Evolutionary conservation across 2,888 invertebrate genomes (phyloP), one percentile per base, ranked within the genome.

Genomic region (Parnassius mnemosyne): DNA sequence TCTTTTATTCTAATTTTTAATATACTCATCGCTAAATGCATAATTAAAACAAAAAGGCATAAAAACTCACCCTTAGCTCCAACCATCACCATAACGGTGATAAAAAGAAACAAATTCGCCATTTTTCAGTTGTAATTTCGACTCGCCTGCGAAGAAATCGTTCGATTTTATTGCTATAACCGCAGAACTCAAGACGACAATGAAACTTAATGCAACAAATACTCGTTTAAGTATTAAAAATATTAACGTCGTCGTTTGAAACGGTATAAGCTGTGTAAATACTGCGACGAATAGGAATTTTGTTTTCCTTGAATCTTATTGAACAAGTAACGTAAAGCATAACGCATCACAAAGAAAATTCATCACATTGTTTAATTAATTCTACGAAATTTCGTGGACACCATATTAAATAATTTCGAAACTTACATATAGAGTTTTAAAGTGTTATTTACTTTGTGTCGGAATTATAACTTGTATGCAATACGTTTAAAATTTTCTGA

Each of bases 211-310:
- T 69, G 66, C 66, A 73, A 68, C 66, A 71, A 74, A 68, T 72
- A 66, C 71, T 75, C 74, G 75, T 80, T 84, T 87, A 89, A 77
- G 76, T 84, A 84, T 78, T 72, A 71, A 72, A 72, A 75, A 76
- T 70, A 63, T 7, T 34, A 34, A 34, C 61, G 60, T 69, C 82
- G 77, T 83, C 83, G 74, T 81, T 79, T 72, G 63, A 64, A 64
- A 61, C 54, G 60, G 62, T 66, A 60, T 76, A 78, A 83, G 78
- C 84, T 89, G 89, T 78, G 66, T 69, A 87, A 87, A 89, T 71
- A 86, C 62, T 78, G 76, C 73, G 74, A 75, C 85, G 71, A 85
- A 83, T 81, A 69, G 46, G 65, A 66, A 59, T 70, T 70, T 71
- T 66, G 68, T 65, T 71, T 74, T 76, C 75, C 71, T 60, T 59